phyloP scores from a whole-genome alignment of 2,888 invertebrate species.

The Agonum fuliginosum region DNA sequence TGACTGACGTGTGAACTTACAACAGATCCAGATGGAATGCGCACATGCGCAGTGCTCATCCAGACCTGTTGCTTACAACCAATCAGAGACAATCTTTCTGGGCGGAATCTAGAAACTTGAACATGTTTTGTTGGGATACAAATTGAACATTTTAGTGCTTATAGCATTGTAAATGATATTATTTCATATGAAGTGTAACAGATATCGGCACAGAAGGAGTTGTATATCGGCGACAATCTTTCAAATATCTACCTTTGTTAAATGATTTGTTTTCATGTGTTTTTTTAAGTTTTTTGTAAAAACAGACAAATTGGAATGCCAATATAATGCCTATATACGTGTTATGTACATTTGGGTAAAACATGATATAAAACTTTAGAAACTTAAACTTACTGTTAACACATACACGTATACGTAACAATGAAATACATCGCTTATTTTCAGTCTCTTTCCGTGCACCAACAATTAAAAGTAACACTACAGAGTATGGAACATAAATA shows the following conservation, averaged over 20 bases:
- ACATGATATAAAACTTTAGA: constrained; percentile 54
- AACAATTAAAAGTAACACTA: constrained; percentile 53
- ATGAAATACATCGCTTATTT: constrained; percentile 56
- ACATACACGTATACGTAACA: constrained; percentile 57
- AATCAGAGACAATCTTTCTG: constrained; percentile 13
- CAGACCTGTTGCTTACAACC: constrained; percentile 21
- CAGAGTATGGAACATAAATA: constrained; percentile 51
- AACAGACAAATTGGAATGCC: constrained; percentile 49
- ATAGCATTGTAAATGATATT: neutral
- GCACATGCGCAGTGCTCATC: neutral
- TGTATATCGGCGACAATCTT: constrained; percentile 46
- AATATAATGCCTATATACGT: constrained; percentile 46
- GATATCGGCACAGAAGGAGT: constrained; percentile 42
- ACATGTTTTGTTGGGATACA: constrained; percentile 13
- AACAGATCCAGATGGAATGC: neutral
- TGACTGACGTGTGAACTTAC: neutral
- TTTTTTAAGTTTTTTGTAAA: constrained; percentile 37
- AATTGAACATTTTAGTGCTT: constrained; percentile 11
- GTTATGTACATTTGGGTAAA: constrained; percentile 55
- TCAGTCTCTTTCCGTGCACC: constrained; percentile 56
- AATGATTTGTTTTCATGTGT: constrained; percentile 2
- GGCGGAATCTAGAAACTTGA: constrained; percentile 22
- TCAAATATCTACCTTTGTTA: constrained; percentile 30
- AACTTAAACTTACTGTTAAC: constrained; percentile 55
- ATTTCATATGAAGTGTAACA: constrained; percentile 15